A percentile compares a stretch with the other conserved stretches of the same genome.
Conservation (phyloP, 2,888 invertebrate genomes). For the Dioctria rufipes region DNA sequence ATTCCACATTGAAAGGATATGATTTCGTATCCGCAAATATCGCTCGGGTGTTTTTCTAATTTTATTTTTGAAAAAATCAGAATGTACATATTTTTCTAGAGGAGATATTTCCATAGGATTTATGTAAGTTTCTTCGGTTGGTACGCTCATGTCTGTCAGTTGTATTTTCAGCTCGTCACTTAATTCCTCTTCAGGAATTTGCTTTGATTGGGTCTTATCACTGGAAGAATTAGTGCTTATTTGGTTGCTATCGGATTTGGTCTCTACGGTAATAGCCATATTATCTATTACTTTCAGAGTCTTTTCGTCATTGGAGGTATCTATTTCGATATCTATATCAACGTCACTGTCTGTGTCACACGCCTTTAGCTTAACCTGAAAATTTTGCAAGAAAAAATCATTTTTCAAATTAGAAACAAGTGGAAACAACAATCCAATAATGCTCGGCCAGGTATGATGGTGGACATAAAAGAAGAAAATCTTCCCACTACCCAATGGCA, state of each 20-base stretch:
- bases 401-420: neutral
- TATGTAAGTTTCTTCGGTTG: constrained; percentile 70
- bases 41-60: constrained; percentile 74
- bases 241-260: neutral
- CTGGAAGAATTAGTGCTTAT: neutral
- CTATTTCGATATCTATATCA: constrained; percentile 76
- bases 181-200: neutral
- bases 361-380: constrained; percentile 62
- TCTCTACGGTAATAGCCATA: neutral
- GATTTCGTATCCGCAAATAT: constrained; percentile 76
- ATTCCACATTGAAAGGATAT: constrained; percentile 75
- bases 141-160: constrained; percentile 70
- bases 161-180: constrained; percentile 60
- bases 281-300: neutral
- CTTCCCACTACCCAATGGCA: too few relatives aligned
- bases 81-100: constrained; percentile 74
- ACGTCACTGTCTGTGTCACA: constrained; percentile 71
- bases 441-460: neutral
- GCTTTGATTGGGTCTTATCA: neutral
- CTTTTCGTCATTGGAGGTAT: constrained; percentile 59
- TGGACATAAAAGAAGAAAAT: too few relatives aligned
- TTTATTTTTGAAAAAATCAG: constrained; percentile 74
- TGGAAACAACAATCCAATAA: neutral
- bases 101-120: constrained; percentile 70
- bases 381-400: constrained; percentile 1